Percentiles rank a stretch among this genome's conserved stretches.
Conservation (phyloP, 2,797 vertebrate genomes). For the Rhinoraja longicauda region DNA sequence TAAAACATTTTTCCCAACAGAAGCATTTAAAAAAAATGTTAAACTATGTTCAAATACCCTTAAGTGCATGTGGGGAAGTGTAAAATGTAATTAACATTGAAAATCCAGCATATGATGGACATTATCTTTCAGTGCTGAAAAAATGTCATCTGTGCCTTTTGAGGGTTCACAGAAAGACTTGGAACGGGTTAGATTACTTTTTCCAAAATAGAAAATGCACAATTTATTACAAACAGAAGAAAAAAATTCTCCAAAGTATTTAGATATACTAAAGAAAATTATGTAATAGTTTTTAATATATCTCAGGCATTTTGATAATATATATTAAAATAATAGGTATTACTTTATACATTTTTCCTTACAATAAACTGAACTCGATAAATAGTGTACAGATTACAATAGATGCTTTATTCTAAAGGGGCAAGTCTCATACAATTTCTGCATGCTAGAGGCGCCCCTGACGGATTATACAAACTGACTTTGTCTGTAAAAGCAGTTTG, state of each 20-base stretch:
- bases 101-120: slow-evolving; percentile 37
- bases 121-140: slow-evolving; percentile 37
- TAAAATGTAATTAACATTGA: neutral
- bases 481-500: slow-evolving; percentile 4
- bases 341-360: slow-evolving; percentile 38
- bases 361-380: slow-evolving; percentile 38
- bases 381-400: slow-evolving; percentile 38
- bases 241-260: neutral
- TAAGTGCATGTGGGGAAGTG: neutral
- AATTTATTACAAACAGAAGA: slow-evolving; percentile 30
- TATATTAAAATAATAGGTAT: slow-evolving; percentile 39
- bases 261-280: slow-evolving; percentile 19
- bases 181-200: neutral
- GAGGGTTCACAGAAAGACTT: slow-evolving; percentile 25
- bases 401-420: slow-evolving; percentile 16
- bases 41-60: slow-evolving; percentile 16
- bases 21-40: slow-evolving; percentile 20
- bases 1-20: slow-evolving; percentile 7
- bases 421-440: slow-evolving; percentile 32
- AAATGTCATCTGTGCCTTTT: slow-evolving; percentile 30
- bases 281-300: slow-evolving; percentile 27
- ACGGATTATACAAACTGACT: slow-evolving; percentile 32
- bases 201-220: slow-evolving; percentile 10
- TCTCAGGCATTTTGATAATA: slow-evolving; percentile 34
- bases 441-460: slow-evolving; percentile 13